These are phyloP conservation scores for Tadarida brasiliensis DNA, from an alignment of 2,797 vertebrate species.

Conservation along the genomic window DNA sequence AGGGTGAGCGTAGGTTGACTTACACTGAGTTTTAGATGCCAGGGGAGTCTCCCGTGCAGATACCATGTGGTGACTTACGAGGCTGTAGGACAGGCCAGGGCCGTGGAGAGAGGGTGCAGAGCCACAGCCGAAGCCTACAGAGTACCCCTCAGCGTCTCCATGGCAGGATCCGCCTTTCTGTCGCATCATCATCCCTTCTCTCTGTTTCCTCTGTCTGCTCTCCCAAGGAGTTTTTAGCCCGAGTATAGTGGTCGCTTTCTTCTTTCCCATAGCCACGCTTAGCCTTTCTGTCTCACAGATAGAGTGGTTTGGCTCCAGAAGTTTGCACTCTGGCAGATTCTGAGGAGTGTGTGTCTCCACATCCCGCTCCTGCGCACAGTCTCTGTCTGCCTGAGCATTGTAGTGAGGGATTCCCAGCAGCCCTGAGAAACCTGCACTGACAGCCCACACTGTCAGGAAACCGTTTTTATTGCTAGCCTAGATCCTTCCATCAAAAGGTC, in stretches of 20 bases:
- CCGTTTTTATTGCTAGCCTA: background rate
- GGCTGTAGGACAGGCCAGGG: background rate
- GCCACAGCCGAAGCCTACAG: background rate
- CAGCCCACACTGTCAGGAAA: background rate
- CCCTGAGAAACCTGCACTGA: background rate
- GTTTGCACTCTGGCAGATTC: background rate
- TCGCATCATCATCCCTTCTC: background rate
- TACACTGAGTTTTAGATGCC: background rate
- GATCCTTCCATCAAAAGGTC: slow-evolving; percentile 50
- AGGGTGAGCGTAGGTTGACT: background rate
- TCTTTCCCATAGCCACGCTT: background rate
- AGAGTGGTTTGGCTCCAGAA: background rate
- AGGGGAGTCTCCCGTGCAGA: background rate
- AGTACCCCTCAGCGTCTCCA: background rate
- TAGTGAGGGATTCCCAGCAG: background rate
- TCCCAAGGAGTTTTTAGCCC: background rate
- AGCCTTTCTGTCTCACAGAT: background rate
- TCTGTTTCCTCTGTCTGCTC: background rate
- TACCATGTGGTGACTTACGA: background rate
- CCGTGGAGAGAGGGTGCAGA: background rate
- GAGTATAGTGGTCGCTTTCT: background rate
- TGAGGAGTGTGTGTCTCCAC: background rate
- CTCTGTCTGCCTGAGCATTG: background rate
- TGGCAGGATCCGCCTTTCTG: too few species aligned
- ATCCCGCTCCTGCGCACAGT: accelerated